phyloP scores from a whole-genome alignment of 1,140 invertebrate species.

The Drosophila mojavensis region DNA sequence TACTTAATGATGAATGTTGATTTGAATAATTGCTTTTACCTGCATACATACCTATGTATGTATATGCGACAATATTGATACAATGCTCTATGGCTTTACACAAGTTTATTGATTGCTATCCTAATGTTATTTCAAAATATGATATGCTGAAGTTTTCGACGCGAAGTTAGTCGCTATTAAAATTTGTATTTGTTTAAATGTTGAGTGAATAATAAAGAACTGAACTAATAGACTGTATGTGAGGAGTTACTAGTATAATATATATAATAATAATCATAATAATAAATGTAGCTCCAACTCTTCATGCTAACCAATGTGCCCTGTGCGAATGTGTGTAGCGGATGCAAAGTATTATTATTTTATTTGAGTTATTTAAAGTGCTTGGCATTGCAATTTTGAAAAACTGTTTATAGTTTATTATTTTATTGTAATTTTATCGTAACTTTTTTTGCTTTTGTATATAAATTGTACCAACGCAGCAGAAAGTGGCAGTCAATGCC shows the following conservation, averaged over 20 bases:
- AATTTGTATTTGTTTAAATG: not conserved
- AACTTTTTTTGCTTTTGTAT: conserved; percentile 83
- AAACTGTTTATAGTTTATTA: conserved; percentile 60
- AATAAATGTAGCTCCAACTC: not conserved
- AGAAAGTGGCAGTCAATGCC: conserved; percentile 77
- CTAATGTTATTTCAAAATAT: not conserved
- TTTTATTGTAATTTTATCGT: conserved; percentile 81
- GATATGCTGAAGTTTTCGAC: not conserved
- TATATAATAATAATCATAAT: not conserved
- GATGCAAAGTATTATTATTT: conserved; percentile 24
- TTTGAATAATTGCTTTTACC: too few species aligned
- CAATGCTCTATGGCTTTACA: too few species aligned
- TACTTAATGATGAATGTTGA: too few species aligned
- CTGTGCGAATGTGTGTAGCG: conserved; percentile 3
- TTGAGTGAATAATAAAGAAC: not conserved
- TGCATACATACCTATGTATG: too few species aligned
- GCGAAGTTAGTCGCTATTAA: not conserved
- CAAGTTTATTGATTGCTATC: not conserved
- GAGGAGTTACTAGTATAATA: not conserved
- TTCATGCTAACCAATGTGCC: conserved; percentile 22
- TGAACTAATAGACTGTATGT: not conserved
- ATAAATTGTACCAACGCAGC: conserved; percentile 83
- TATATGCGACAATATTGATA: too few species aligned
- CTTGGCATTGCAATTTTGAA: conserved; percentile 48
- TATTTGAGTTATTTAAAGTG: conserved; percentile 59